Percentiles rank a stretch among this genome's conserved stretches.
Evolutionary conservation across 2,888 invertebrate genomes (phyloP).

Genomic region (Tipula lateralis): DNA sequence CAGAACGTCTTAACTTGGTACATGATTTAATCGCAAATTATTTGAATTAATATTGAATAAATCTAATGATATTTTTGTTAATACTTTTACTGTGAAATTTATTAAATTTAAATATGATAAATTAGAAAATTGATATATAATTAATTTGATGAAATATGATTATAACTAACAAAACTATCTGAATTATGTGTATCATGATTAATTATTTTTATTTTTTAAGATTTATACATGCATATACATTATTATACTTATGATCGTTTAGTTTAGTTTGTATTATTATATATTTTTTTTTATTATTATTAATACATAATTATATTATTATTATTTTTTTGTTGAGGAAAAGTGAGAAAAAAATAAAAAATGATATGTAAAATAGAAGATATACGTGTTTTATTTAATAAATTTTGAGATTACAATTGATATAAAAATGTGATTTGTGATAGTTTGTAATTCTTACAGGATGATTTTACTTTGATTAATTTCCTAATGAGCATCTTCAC

Average conservation of each 20-base stretch:
- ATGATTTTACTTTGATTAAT: too few relatives aligned
- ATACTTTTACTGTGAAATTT: neutral
- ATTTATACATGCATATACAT: neutral
- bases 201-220: neutral
- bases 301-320: neutral
- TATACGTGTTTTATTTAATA: neutral
- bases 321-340: neutral
- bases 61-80: neutral
- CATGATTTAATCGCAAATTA: neutral
- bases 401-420: too few relatives aligned
- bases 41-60: neutral
- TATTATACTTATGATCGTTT: neutral
- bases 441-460: too few relatives aligned
- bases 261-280: constrained; percentile 7
- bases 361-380: neutral
- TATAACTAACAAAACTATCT: neutral
- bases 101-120: neutral
- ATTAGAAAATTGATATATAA: neutral
- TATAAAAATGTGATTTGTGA: too few relatives aligned
- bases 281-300: neutral
- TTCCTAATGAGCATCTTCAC: too few relatives aligned
- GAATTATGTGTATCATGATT: neutral
- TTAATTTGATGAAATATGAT: neutral
- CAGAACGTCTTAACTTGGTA: neutral
- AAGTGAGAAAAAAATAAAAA: neutral